Base-by-base conservation (phyloP, 2,888 invertebrate genomes). In the Hedya salicella region DNA sequence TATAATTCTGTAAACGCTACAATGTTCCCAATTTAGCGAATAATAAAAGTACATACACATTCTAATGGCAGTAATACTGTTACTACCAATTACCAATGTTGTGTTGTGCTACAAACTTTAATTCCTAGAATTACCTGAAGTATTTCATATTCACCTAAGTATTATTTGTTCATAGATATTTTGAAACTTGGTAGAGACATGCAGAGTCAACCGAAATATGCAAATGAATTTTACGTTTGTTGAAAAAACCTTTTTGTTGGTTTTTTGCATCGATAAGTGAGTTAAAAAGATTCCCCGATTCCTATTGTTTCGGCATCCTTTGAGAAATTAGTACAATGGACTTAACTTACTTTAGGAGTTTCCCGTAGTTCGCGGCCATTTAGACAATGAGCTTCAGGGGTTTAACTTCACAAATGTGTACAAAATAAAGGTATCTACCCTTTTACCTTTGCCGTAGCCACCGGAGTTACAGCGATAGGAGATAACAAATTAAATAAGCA, bases 251-350 rank as follows among this genome's bases (percentile, higher is more conserved):
- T 19, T 19, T 49, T 46, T 84, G 83, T 85, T 80, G 75, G 71
- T 77, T 76, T 65, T 70, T 73, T 76, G 69, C 76, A 75, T 77
- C 75, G 79, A 80, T 82, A 83, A 82, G 73, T 80, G 81, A 82
- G 73, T 56, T 67, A 65, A 70, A 75, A 63, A 72, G 74, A 74
- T 70, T 74, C 73, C 75, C 69, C 71, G 66, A 68, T 64, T 65
- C 36, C 36, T 52, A 74, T 78, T 78, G 72, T 74, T 79, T 75
- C 87, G 87, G 87, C 70, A 5, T 52, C 69, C 78, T 86, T 86
- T 85, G 80, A 79, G 62, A 59, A 67, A 71, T 70, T 70, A 74
- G 65, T 70, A 86, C 83, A 86, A 86, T 78, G 69, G 71, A 36
- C 67, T 78, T 80, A 78, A 78, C 76, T 56, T 62, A 73, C 73